Evolutionary conservation across 2,888 invertebrate genomes (phyloP).

Genomic region (Acleris sparsana): DNA sequence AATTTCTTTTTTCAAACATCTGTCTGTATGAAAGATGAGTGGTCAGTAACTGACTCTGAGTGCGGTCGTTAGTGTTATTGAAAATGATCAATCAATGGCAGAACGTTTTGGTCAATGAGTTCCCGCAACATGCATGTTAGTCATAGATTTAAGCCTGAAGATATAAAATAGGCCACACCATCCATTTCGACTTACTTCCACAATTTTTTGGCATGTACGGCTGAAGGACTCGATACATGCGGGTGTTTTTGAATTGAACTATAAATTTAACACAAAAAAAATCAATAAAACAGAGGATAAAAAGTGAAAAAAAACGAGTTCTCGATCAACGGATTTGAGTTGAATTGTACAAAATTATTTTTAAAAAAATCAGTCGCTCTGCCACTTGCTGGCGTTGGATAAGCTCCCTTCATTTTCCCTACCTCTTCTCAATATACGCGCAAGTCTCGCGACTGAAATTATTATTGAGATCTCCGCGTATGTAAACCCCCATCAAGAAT

Average conservation of each 20-base stretch:
- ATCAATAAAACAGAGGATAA: constrained; percentile 29
- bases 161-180: neutral
- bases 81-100: too few species aligned
- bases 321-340: too few species aligned
- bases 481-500: too few species aligned
- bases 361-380: too few species aligned
- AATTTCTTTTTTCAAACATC: too few species aligned
- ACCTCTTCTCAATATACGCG: neutral
- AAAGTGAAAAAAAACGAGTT: too few species aligned
- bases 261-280: constrained; percentile 51
- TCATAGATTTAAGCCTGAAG: neutral
- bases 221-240: constrained; percentile 55
- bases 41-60: too few species aligned
- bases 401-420: neutral
- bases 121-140: constrained; percentile 4
- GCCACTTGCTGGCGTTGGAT: neutral
- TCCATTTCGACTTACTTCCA: constrained; percentile 59
- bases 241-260: constrained; percentile 61
- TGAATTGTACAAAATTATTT: too few species aligned
- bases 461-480: too few species aligned
- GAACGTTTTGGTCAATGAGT: too few species aligned
- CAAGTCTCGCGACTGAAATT: neutral
- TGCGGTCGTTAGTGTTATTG: too few species aligned
- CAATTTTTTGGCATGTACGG: constrained; percentile 57
- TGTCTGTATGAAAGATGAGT: too few species aligned